Evolutionary conservation across 1,140 invertebrate genomes (phyloP).

Genomic region (Caenorhabditis elegans): WBcel235 BX284605.5:6469501-6470000

Average conservation of each 20-base stretch:
- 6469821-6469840: no score
- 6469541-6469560: neutral
- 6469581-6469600: neutral
- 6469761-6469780: no score
- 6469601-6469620: conserved; percentile 20
- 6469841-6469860: no score
- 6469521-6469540: neutral
- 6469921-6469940: neutral
- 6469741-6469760: neutral
- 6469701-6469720: neutral
- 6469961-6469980: no score
- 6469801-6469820: no score
- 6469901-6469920: neutral
- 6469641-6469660: conserved; percentile 3
- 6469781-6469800: no score
- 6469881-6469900: no score
- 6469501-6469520: neutral
- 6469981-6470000: no score
- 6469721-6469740: neutral
- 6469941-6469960: no score
- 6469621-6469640: conserved; percentile 18
- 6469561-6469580: neutral
- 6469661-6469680: neutral
- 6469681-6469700: neutral
- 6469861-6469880: no score